Evolutionary conservation across 2,113 vertebrate genomes (phyloP).

Genomic region (Brachyhypopomus occidentalis): DNA sequence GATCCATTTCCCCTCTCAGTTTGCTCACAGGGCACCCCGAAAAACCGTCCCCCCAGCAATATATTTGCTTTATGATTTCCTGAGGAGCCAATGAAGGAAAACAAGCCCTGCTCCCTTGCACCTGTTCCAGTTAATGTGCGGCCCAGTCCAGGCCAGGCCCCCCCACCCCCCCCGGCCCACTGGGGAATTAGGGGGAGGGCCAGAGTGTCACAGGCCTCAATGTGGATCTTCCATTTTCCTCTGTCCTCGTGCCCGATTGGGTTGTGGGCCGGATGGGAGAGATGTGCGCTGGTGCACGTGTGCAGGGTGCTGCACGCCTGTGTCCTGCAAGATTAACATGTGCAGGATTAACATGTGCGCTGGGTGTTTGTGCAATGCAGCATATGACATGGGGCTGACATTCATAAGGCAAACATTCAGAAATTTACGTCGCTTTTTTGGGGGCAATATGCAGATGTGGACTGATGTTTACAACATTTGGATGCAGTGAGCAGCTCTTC

Average conservation of each 20-base stretch:
- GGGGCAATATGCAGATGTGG: conserved; percentile 70
- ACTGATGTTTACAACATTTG: background rate
- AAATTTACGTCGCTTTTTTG: conserved; percentile 67
- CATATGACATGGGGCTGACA: conserved; percentile 70
- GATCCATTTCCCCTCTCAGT: conserved; percentile 82
- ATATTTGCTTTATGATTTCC: conserved; percentile 89
- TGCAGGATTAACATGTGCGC: conserved; percentile 75
- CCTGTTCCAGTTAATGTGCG: conserved; percentile 80
- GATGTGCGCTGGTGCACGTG: conserved; percentile 45
- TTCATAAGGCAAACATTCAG: conserved; percentile 75
- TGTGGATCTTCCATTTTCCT: conserved; percentile 72
- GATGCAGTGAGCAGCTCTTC: background rate
- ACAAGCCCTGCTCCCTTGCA: conserved; percentile 69
- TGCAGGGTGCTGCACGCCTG: conserved; percentile 67
- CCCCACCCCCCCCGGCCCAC: conserved; percentile 60
- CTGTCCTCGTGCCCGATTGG: conserved; percentile 39
- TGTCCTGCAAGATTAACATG: conserved; percentile 55
- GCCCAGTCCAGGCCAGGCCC: conserved; percentile 40
- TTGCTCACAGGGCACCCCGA: conserved; percentile 83
- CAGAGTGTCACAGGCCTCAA: conserved; percentile 63
- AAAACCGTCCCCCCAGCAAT: conserved; percentile 78
- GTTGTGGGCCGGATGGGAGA: conserved; percentile 40
- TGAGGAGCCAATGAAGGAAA: conserved; percentile 79
- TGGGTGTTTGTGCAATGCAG: conserved; percentile 73
- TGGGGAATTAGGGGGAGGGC: conserved; percentile 61